Percentiles rank a stretch among this genome's conserved stretches.
These are phyloP conservation scores for Merodon equestris DNA, from an alignment of 2,888 invertebrate species.

Conservation along the genomic window DNA sequence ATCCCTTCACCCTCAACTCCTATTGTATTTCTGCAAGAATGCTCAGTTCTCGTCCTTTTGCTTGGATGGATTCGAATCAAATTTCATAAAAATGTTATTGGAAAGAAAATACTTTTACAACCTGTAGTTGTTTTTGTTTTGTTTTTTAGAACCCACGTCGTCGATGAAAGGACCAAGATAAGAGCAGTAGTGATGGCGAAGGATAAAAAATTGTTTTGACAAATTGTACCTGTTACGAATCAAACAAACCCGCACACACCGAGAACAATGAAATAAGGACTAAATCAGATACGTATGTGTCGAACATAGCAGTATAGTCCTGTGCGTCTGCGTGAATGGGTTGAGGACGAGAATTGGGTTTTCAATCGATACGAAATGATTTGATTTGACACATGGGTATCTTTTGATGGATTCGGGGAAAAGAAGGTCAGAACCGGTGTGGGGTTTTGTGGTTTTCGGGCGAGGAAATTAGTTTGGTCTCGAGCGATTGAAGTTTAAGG, in stretches of 20 bases:
- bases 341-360: constrained; percentile 39
- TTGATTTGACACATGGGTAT: constrained; percentile 49
- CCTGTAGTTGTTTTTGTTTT: constrained; percentile 28
- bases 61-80: constrained; percentile 53
- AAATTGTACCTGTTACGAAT: constrained; percentile 66
- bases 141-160: background rate
- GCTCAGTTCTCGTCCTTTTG: constrained; percentile 34
- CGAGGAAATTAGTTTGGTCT: too few relatives aligned
- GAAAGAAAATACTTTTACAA: constrained; percentile 50
- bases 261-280: constrained; percentile 51
- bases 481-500: too few relatives aligned
- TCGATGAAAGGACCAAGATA: background rate
- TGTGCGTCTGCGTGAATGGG: constrained; percentile 29
- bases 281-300: constrained; percentile 18
- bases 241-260: constrained; percentile 36
- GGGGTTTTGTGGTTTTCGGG: too few relatives aligned
- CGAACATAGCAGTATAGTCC: background rate
- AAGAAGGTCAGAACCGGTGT: constrained; percentile 20
- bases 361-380: constrained; percentile 56
- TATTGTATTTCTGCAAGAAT: constrained; percentile 31
- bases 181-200: background rate
- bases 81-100: constrained; percentile 58
- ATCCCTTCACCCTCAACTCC: constrained; percentile 3
- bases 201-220: constrained; percentile 63
- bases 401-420: constrained; percentile 20